These are phyloP conservation scores for Sebastes oblongus DNA, from an alignment of 2,797 vertebrate species.

Conservation along the genomic window DNA sequence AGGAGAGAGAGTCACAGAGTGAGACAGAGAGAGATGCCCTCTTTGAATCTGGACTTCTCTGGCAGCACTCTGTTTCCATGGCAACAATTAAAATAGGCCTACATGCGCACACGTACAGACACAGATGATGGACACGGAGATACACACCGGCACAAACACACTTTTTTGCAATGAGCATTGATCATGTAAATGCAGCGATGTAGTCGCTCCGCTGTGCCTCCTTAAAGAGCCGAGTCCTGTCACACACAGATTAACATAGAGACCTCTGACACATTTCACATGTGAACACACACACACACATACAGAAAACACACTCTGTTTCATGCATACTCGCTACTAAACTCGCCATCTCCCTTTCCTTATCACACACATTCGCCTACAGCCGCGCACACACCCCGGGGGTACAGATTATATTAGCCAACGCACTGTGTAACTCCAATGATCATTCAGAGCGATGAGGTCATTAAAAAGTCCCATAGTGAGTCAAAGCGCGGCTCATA, in stretches of 20 bases:
- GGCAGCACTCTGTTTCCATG: conserved; percentile 86
- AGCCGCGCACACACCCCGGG: not conserved
- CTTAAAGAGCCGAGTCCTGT: conserved; percentile 17
- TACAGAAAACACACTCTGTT: not conserved
- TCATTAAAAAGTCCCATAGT: conserved; percentile 48
- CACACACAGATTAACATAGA: conserved; percentile 40
- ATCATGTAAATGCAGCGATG: conserved; percentile 48
- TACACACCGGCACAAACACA: conserved; percentile 18
- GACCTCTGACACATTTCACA: conserved; percentile 22
- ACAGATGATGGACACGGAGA: conserved; percentile 76
- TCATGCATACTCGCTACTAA: not conserved
- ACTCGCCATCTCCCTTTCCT: not conserved
- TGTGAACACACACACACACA: conserved; percentile 23
- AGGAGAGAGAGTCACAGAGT: conserved; percentile 2
- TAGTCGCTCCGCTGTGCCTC: conserved; percentile 7
- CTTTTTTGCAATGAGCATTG: conserved; percentile 42
- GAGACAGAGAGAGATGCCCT: conserved; percentile 62
- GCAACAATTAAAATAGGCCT: conserved; percentile 87
- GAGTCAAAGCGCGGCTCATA: conserved; percentile 43
- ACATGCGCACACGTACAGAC: conserved; percentile 59
- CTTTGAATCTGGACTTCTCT: conserved; percentile 82
- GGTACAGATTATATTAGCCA: conserved; percentile 54
- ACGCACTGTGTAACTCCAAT: conserved; percentile 37
- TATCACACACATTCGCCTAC: conserved; percentile 22
- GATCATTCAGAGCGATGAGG: conserved; percentile 52